Evolutionary conservation across 2,888 invertebrate genomes (phyloP).

Genomic region (Scaptomyza tumidula): DNA sequence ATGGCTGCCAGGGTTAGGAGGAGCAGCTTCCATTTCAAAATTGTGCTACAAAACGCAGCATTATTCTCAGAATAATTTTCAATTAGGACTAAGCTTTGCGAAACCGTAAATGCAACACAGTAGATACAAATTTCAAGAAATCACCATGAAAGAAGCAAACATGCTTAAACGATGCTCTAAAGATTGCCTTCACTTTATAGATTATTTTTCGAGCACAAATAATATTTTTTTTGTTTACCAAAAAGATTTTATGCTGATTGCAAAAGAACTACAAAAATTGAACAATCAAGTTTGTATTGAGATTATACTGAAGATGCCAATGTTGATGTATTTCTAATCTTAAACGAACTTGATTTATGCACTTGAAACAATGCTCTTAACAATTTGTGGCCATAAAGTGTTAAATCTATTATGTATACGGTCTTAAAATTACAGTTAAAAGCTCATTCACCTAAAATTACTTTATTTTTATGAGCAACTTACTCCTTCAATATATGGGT

Average conservation of each 20-base stretch:
- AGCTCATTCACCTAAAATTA: neutral
- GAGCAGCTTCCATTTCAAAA: too few relatives aligned
- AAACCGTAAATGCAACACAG: too few relatives aligned
- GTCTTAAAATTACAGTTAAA: neutral
- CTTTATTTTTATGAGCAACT: slow-evolving; percentile 1
- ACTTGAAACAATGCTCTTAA: neutral
- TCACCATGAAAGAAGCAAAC: too few relatives aligned
- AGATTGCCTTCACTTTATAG: neutral
- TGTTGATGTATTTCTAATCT: neutral
- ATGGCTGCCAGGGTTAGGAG: too few relatives aligned
- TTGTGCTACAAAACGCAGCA: too few relatives aligned
- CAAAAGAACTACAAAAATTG: neutral
- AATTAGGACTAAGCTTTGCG: too few relatives aligned
- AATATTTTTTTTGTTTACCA: neutral
- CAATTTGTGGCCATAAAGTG: neutral
- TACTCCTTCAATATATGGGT: neutral
- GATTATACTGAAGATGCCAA: neutral
- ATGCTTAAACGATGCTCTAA: neutral
- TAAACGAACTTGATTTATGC: too few relatives aligned
- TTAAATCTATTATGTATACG: neutral
- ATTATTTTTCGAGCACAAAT: neutral
- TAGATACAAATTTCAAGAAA: too few relatives aligned
- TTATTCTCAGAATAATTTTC: too few relatives aligned
- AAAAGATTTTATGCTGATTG: neutral
- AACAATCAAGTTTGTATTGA: too few relatives aligned